These are phyloP conservation scores for Sebastes fasciatus DNA, from an alignment of 2,113 vertebrate species.

Conservation along the genomic window DNA sequence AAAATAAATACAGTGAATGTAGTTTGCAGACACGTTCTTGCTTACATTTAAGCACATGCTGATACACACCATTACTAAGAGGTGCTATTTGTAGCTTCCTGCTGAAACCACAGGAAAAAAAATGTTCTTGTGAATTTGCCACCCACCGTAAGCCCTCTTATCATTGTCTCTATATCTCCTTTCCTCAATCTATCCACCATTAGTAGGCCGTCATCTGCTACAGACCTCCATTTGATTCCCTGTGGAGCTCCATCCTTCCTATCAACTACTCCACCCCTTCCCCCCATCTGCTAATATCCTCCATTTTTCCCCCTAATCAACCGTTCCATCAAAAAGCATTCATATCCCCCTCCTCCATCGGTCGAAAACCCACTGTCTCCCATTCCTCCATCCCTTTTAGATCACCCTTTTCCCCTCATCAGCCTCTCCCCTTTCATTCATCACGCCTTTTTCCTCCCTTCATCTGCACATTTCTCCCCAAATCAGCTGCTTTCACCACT, in stretches of 20 bases:
- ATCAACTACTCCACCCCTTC: slow-evolving; percentile 1
- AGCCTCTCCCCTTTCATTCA: neutral
- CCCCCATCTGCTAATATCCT: slow-evolving; percentile 28
- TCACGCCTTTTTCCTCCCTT: neutral
- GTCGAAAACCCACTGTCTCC: neutral
- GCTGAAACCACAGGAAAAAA: neutral
- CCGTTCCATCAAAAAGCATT: slow-evolving; percentile 34
- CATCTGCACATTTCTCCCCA: slow-evolving; percentile 30
- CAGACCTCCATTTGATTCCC: slow-evolving; percentile 35
- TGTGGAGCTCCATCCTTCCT: slow-evolving; percentile 27
- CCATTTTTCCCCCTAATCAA: slow-evolving; percentile 32
- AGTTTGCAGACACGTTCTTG: neutral
- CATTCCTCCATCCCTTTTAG: slow-evolving; percentile 4
- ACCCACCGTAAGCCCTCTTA: neutral
- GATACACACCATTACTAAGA: neutral
- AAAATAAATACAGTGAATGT: slow-evolving; percentile 32
- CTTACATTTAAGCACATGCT: neutral
- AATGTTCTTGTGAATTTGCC: neutral
- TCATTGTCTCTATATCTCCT: neutral
- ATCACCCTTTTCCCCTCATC: slow-evolving; percentile 25
- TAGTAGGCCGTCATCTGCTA: slow-evolving; percentile 21
- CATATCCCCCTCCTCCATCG: slow-evolving; percentile 11
- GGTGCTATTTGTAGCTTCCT: neutral
- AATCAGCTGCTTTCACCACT: slow-evolving; percentile 22
- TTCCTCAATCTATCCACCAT: slow-evolving; percentile 19